Percentiles rank a stretch among this genome's conserved stretches.
These are phyloP conservation scores for Gallinago nigripennis DNA, from an alignment of 2,797 vertebrate genomes.

Conservation along the genomic window DNA sequence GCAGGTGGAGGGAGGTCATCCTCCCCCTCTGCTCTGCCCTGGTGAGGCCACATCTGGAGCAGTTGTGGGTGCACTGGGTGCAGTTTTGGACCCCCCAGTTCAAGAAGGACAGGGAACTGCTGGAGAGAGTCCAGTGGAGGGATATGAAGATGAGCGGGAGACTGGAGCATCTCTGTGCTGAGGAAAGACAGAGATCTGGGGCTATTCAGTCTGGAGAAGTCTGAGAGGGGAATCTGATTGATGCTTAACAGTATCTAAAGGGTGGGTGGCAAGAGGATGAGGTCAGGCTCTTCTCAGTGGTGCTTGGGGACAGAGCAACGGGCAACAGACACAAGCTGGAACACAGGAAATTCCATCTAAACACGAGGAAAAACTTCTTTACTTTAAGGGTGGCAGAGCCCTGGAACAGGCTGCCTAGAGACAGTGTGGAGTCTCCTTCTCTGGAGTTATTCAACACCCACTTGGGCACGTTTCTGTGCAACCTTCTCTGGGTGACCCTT, in stretches of 20 bases:
- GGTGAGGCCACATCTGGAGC: background rate
- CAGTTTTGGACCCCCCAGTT: background rate
- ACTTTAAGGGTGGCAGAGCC: background rate
- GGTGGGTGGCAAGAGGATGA: background rate
- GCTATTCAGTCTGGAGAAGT: background rate
- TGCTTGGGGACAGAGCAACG: background rate
- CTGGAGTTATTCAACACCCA: background rate
- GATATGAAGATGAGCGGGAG: background rate
- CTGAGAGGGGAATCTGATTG: background rate
- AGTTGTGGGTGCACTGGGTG: too few relatives aligned
- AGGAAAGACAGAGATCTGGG: background rate
- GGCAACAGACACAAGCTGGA: background rate
- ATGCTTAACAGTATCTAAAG: background rate
- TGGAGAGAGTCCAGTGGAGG: background rate
- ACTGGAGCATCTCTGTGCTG: background rate
- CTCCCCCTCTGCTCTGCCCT: background rate
- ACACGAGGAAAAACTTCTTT: background rate
- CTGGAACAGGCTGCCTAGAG: background rate
- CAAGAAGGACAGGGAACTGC: background rate
- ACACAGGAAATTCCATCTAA: background rate
- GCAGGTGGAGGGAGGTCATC: background rate
- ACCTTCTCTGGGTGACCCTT: background rate
- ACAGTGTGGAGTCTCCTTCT: background rate
- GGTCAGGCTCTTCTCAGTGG: background rate
- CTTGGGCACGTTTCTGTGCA: background rate